Evolutionary conservation across 2,888 invertebrate species (phyloP).

Genomic region (Chaetogeoica ovagalla): DNA sequence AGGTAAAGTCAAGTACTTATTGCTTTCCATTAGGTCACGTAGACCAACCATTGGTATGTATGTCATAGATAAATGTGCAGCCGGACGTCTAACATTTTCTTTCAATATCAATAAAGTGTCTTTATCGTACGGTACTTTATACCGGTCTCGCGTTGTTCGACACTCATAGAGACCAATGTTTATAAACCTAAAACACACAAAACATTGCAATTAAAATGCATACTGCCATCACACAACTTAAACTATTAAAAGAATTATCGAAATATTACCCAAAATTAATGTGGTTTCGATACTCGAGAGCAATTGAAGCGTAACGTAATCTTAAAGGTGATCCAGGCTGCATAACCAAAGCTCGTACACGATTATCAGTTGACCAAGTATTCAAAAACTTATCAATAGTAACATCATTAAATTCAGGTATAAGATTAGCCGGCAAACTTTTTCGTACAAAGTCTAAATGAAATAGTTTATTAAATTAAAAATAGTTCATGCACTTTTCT

Average conservation of each 20-base stretch:
- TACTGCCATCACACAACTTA: background rate
- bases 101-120: constrained; percentile 87
- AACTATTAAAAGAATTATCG: constrained; percentile 57
- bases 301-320: constrained; percentile 83
- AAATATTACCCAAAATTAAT: constrained; percentile 78
- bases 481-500: background rate
- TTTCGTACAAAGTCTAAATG: constrained; percentile 78
- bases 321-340: constrained; percentile 76
- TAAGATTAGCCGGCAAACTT: constrained; percentile 82
- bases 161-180: constrained; percentile 47
- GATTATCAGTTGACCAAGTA: constrained; percentile 85
- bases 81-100: constrained; percentile 78
- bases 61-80: constrained; percentile 84
- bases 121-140: constrained; percentile 72
- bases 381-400: constrained; percentile 74
- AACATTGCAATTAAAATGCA: constrained; percentile 15
- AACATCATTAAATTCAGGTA: constrained; percentile 65
- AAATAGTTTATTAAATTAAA: constrained; percentile 46
- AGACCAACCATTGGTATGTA: constrained; percentile 87
- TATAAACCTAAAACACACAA: constrained; percentile 42
- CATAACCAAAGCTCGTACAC: constrained; percentile 86
- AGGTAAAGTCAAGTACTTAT: constrained; percentile 85
- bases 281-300: constrained; percentile 81
- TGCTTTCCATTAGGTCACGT: constrained; percentile 83
- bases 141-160: constrained; percentile 60